These are phyloP conservation scores for Acestrorhynchus altus DNA, from an alignment of 2,797 vertebrate species.

Conservation along the genomic window DNA sequence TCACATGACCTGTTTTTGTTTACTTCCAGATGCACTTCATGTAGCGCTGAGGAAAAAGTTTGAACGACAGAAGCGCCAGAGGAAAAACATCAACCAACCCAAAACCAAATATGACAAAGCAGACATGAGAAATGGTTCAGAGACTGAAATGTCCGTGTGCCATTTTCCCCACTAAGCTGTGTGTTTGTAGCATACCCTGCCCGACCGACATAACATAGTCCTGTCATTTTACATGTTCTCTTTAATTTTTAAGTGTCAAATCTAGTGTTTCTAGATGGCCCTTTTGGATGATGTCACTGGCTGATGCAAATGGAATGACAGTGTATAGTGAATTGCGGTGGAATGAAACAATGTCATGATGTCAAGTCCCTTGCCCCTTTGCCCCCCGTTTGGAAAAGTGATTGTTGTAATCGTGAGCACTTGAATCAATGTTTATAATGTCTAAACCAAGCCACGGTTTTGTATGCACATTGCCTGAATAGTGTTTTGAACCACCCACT, in stretches of 20 bases:
- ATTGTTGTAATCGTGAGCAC: constrained; percentile 63
- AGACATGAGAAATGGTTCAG: constrained; percentile 53
- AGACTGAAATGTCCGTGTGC: constrained; percentile 55
- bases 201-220: constrained; percentile 49
- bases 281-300: constrained; percentile 60
- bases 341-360: constrained; percentile 64
- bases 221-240: constrained; percentile 58
- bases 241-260: constrained; percentile 61
- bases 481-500: constrained; percentile 61
- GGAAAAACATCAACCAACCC: constrained; percentile 68
- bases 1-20: constrained; percentile 40
- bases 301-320: constrained; percentile 60
- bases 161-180: constrained; percentile 48
- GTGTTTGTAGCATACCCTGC: constrained; percentile 57
- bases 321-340: constrained; percentile 64
- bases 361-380: constrained; percentile 51
- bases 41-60: constrained; percentile 69
- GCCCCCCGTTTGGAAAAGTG: constrained; percentile 57
- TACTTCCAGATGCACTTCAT: constrained; percentile 85
- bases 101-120: constrained; percentile 63
- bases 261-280: constrained; percentile 60
- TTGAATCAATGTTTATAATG: constrained; percentile 64
- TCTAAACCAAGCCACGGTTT: constrained; percentile 65
- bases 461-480: constrained; percentile 65
- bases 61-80: constrained; percentile 60